Conservation (phyloP, 2,113 vertebrate genomes). For the Sigmodon hispidus region DNA sequence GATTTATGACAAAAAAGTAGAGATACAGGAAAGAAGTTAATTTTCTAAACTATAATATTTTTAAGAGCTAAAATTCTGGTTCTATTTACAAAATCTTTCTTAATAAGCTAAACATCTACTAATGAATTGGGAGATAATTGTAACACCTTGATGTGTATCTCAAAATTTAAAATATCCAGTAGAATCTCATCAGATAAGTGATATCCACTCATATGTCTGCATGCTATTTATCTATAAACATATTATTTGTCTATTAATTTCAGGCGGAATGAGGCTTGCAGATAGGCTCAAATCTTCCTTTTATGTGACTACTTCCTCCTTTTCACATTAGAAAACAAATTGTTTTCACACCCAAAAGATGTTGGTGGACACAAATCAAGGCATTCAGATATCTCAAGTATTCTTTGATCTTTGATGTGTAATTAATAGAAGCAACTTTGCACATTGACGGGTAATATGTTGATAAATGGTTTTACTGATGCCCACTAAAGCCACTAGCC, state of each 20-base stretch:
- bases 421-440: neutral
- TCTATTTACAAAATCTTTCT: neutral
- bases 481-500: neutral
- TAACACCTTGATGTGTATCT: neutral
- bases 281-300: neutral
- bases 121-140: neutral
- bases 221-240: neutral
- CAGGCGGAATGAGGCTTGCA: neutral
- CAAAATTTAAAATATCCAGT: neutral
- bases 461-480: neutral
- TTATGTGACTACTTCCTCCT: neutral
- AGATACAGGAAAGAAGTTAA: neutral
- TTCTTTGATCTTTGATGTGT: neutral
- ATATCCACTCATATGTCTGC: neutral
- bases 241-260: neutral
- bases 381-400: neutral
- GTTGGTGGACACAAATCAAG: neutral
- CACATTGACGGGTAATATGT: neutral
- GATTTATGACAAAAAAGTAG: neutral
- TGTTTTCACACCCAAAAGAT: neutral
- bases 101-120: neutral
- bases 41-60: neutral
- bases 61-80: neutral
- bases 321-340: neutral
- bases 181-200: neutral